These are phyloP conservation scores for Brachionus paranguensis DNA, from an alignment of 1,140 invertebrate genomes.

Conservation along the genomic window DNA sequence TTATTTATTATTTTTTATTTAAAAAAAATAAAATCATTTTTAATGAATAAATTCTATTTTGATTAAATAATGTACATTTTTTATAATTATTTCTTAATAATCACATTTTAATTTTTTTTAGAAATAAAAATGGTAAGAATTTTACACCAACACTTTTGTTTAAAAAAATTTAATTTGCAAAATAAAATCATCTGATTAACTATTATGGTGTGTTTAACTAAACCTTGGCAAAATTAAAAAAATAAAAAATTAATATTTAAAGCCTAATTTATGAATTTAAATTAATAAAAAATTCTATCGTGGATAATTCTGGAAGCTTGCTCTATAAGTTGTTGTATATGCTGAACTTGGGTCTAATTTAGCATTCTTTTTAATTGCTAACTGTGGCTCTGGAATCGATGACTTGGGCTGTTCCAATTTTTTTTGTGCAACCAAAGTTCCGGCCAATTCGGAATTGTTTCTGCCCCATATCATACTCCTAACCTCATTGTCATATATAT, in stretches of 20 bases:
- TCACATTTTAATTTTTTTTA: too few relatives aligned
- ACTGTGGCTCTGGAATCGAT: neutral
- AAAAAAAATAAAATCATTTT: too few relatives aligned
- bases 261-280: neutral
- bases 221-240: neutral
- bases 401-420: neutral
- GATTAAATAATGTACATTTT: too few relatives aligned
- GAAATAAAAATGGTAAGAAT: too few relatives aligned
- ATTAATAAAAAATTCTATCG: neutral
- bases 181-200: too few relatives aligned
- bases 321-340: slow-evolving; percentile 8
- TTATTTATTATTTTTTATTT: too few relatives aligned
- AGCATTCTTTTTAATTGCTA: neutral
- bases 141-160: too few relatives aligned
- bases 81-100: too few relatives aligned
- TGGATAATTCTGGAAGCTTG: neutral
- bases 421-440: neutral
- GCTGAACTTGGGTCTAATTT: neutral
- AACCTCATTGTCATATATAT: slow-evolving; percentile 33
- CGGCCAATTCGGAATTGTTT: neutral
- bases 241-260: neutral
- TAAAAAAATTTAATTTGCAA: too few relatives aligned
- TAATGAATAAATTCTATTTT: too few relatives aligned
- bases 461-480: neutral
- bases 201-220: neutral